phyloP scores from a whole-genome alignment of 1,140 invertebrate genomes.

The Drosophila subobscura region DNA sequence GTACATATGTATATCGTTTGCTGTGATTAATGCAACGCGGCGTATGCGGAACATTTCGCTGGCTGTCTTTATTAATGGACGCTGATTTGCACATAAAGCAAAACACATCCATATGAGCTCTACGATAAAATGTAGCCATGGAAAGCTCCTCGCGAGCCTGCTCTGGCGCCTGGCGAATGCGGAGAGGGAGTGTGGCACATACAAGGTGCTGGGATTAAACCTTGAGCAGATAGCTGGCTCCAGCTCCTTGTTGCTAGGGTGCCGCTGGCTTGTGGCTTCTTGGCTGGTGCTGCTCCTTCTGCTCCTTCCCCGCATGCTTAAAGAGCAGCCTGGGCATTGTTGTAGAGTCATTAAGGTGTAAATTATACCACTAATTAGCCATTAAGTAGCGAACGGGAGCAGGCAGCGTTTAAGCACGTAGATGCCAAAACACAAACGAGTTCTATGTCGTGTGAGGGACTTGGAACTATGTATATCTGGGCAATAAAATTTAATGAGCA shows the following conservation, averaged over 20 bases:
- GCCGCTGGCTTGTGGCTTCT: slow-evolving; percentile 45
- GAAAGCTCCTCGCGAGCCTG: too few relatives aligned
- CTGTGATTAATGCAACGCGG: slow-evolving; percentile 73
- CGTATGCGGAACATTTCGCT: slow-evolving; percentile 67
- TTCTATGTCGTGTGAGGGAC: slow-evolving; percentile 24
- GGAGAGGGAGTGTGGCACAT: slow-evolving; percentile 1
- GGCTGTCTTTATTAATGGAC: slow-evolving; percentile 77
- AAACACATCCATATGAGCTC: slow-evolving; percentile 42
- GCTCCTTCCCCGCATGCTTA: slow-evolving; percentile 3
- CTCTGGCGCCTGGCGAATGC: neutral
- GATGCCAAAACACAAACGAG: slow-evolving; percentile 31
- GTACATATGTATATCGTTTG: slow-evolving; percentile 56
- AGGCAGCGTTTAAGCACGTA: slow-evolving; percentile 56
- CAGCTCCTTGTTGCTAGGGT: slow-evolving; percentile 5
- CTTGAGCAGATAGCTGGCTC: slow-evolving; percentile 36
- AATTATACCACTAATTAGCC: slow-evolving; percentile 81
- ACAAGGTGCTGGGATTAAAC: slow-evolving; percentile 48
- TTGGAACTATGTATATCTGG: slow-evolving; percentile 47
- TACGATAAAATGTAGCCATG: slow-evolving; percentile 37
- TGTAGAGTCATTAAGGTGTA: slow-evolving; percentile 79
- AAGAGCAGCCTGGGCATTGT: slow-evolving; percentile 58
- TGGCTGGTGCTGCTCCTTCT: slow-evolving; percentile 8
- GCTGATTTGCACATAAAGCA: slow-evolving; percentile 76
- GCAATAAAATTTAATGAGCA: slow-evolving; percentile 77
- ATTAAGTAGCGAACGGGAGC: slow-evolving; percentile 67